Evolutionary conservation across 2,888 invertebrate genomes (phyloP), one percentile per base, ranked within the genome.

Genomic region (Lapara coniferarum): DNA sequence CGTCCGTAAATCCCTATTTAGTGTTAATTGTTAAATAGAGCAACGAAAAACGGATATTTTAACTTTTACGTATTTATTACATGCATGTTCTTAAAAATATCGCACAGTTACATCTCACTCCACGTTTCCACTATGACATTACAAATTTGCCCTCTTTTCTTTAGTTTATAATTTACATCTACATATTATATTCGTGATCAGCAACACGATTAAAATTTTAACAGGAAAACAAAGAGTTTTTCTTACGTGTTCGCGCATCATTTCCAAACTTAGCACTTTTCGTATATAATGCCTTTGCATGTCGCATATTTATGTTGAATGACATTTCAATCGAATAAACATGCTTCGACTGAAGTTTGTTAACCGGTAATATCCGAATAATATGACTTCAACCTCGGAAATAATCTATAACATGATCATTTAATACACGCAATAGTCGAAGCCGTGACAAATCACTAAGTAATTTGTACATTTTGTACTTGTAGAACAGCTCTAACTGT

Each of bases 171-270:
- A 37, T 37, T 37, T 7, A 37, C 5, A 37, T 37, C 37, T 37
- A 37, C 8, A 7, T 37, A 37, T 37, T 2, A 37, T 5, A 37
- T 37, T 37, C 2, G 6, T 37, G 37, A 5, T 2, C 37, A 37
- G 37, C 37, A 37, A 37, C 8, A 37, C 37, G 37, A 7, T 37
- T 2, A 37, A 19, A 6, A 16, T n/a, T 10, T 59, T 37, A 44
- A 16, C 10, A 3, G 12, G 10, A 59, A 58, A 72, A 74, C 72
- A 77, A 75, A 74, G 75, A 66, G 76, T 80, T 78, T 75, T 70
- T 30, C 72, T 81, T 71, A 78, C 83, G 78, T 80, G 81, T 80
- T 76, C 74, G 71, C 73, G 69, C 76, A 78, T 79, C 81, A 78
- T 82, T 82, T 75, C 67, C 71, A 77, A 76, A 70, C 70, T 69